These are phyloP conservation scores for Hydrozoanthus gracilis DNA, from an alignment of 92 coral and sea anemone species.

Conservation along the genomic window DNA sequence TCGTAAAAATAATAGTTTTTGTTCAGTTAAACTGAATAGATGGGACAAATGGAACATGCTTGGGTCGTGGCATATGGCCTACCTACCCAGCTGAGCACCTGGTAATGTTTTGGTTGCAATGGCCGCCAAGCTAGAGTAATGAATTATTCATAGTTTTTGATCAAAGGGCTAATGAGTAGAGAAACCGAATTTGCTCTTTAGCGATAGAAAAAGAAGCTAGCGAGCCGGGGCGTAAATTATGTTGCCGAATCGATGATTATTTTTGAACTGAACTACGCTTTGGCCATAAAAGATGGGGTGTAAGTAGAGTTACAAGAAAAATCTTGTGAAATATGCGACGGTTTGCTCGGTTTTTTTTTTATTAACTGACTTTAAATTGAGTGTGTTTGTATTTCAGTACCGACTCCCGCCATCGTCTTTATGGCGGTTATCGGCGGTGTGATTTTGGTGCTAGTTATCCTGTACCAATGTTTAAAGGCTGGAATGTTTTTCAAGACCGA, in stretches of 20 bases:
- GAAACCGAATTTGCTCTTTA: constrained; percentile 50
- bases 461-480: constrained; percentile 95
- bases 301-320: not conserved
- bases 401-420: constrained; percentile 99
- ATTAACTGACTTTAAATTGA: constrained; percentile 28
- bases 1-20: not conserved
- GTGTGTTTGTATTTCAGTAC: constrained; percentile 78
- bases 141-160: constrained; percentile 48
- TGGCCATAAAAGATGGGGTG: constrained; percentile 43
- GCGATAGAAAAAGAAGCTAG: constrained; percentile 34
- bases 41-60: not conserved
- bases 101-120: constrained; percentile 30
- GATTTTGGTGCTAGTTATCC: constrained; percentile 83
- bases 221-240: constrained; percentile 40
- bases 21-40: not conserved
- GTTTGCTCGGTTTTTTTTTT: constrained; percentile 18
- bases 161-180: constrained; percentile 51
- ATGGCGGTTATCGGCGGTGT: constrained; percentile 99
- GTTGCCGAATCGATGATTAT: constrained; percentile 42
- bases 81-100: constrained; percentile 15
- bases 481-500: constrained; percentile 98
- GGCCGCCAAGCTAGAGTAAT: constrained; percentile 6
- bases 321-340: not conserved
- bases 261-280: constrained; percentile 17
- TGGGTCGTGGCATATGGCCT: constrained; percentile 24